These are phyloP conservation scores for Pangasianodon gigas DNA, from an alignment of 2,113 vertebrate genomes.

Conservation along the genomic window DNA sequence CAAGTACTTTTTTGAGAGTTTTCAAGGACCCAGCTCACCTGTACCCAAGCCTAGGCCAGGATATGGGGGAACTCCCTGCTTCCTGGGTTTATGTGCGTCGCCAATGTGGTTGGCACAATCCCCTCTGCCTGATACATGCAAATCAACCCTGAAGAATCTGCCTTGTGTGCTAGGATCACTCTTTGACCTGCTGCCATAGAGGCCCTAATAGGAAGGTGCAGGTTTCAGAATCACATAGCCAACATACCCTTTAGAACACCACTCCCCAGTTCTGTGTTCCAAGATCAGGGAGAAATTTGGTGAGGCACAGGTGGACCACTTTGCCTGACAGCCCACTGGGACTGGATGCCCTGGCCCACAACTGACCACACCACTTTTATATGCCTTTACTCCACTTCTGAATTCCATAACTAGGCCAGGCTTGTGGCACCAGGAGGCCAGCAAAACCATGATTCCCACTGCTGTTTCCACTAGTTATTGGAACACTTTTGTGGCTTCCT, in stretches of 20 bases:
- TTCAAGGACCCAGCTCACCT: background rate
- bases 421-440: background rate
- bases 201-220: background rate
- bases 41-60: background rate
- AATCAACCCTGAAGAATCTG: background rate
- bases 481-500: background rate
- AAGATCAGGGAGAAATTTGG: background rate
- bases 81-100: background rate
- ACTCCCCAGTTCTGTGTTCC: background rate
- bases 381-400: background rate
- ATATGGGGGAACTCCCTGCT: background rate
- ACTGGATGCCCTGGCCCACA: background rate
- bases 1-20: background rate
- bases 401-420: background rate
- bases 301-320: background rate
- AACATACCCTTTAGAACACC: background rate
- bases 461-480: background rate
- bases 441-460: background rate
- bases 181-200: background rate
- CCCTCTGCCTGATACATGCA: background rate
- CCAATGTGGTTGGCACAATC: background rate
- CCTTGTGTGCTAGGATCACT: background rate
- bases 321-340: background rate
- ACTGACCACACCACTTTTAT: background rate
- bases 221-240: background rate